These are phyloP conservation scores for Cetonia aurata DNA, from an alignment of 2,888 invertebrate genomes.

Conservation along the genomic window DNA sequence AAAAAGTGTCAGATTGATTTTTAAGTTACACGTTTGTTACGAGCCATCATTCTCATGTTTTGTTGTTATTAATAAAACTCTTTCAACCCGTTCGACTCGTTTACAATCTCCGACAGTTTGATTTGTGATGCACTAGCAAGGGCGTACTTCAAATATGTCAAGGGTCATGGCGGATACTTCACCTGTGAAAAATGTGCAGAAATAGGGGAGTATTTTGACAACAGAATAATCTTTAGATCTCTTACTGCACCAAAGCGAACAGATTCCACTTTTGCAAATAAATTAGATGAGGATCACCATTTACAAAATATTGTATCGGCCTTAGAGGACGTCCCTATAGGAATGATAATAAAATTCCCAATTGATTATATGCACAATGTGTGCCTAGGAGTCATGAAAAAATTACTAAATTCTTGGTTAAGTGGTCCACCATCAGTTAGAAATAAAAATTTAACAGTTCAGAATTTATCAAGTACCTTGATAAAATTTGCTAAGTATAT, in stretches of 20 bases:
- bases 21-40: too few species aligned
- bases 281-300: conserved; percentile 42
- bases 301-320: conserved; percentile 14
- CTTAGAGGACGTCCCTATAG: conserved; percentile 28
- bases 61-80: too few species aligned
- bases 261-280: conserved; percentile 21
- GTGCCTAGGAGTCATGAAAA: conserved; percentile 41
- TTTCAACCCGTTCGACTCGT: too few species aligned
- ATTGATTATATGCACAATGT: conserved; percentile 44
- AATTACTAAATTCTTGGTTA: conserved; percentile 40
- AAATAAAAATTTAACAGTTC: neutral
- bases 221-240: conserved; percentile 24
- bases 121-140: conserved; percentile 43
- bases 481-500: neutral
- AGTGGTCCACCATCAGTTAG: conserved; percentile 11
- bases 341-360: conserved; percentile 33
- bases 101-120: too few species aligned
- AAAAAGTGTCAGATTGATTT: too few species aligned
- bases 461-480: too few species aligned
- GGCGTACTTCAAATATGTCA: conserved; percentile 40
- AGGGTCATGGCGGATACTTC: conserved; percentile 42
- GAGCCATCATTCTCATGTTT: too few species aligned
- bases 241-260: conserved; percentile 33
- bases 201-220: conserved; percentile 29
- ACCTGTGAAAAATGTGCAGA: conserved; percentile 44